Base-by-base conservation (phyloP, 1,140 invertebrate genomes). In the Lepeophtheirus salmonis region DNA sequence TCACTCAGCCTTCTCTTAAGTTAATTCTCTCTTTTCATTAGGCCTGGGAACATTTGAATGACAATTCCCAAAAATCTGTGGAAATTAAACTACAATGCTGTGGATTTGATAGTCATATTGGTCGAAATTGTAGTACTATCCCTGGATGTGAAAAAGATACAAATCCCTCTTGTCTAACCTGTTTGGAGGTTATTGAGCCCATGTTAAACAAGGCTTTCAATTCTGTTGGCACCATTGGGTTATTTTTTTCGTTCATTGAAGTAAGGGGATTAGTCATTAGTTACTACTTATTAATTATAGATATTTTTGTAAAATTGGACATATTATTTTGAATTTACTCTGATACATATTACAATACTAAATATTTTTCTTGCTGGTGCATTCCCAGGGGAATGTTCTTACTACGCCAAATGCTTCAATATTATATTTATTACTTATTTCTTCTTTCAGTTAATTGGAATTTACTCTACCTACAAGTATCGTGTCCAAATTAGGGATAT, bases 161-260 rank as follows among this genome's bases (percentile, higher is more conserved):
- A 0, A 65, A 70, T 21, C 84, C 81, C 68, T 65, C 71, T 56
- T 91, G 86, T 70, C 68, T 73, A 3, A 72, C 81, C 0, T 95
- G 90, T 71, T 79, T 83, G 72, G 71, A 76, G 1, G 79, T 80
- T 68, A 71, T 94, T 16, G 79, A 84, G 66, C 78, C 77, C 18
- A 82, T 80, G 2, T 89, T 94, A 64, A 79, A 83, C 66, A 81
- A 83, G 68, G 87, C 85, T n/a, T 88, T 95, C 66, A 84, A 86
- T 71, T 73, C 86, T 2, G 86, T 85, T 67, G 91, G 91, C 56
- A 85, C 86, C 56, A 82, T 95, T 66, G 90, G 89, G 62, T 74
- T 97, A 23, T 92, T 97, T 73, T 96, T 96, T 74, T 94, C 89
- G 68, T 95, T 96, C 70, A 92, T 89, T 54, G 90, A 97, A 86